phyloP scores from a whole-genome alignment of 2,888 invertebrate genomes.

The Amphiduros pacificus region DNA sequence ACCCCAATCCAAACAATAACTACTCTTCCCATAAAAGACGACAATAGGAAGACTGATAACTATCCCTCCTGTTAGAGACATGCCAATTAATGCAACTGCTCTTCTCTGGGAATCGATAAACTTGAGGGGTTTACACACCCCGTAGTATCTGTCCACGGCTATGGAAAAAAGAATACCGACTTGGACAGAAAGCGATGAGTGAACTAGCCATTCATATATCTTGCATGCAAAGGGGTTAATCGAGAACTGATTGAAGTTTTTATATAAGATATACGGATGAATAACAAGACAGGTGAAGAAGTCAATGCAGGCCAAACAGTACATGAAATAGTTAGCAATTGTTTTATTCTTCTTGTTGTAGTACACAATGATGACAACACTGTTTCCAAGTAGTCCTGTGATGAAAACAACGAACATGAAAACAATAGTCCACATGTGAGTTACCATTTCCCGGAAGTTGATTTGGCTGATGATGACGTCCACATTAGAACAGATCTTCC shows the following conservation, averaged over 20 bases:
- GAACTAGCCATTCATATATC: background rate
- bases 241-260: background rate
- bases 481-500: no score
- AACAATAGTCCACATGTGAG: no score
- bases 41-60: background rate
- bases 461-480: no score
- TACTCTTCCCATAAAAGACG: background rate
- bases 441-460: no score
- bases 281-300: background rate
- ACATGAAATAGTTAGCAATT: slow-evolving; percentile 1
- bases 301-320: background rate
- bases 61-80: background rate
- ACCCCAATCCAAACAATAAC: background rate
- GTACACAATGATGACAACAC: background rate
- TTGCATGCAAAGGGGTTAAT: background rate
- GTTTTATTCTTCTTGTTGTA: background rate
- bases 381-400: background rate
- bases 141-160: background rate
- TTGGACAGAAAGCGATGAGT: background rate
- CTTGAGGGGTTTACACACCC: background rate
- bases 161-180: background rate
- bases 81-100: background rate
- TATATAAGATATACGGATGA: background rate
- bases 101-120: background rate
- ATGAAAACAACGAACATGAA: background rate